phyloP scores from a whole-genome alignment of 1,140 invertebrate genomes.

The Solenopsis invicta region DNA sequence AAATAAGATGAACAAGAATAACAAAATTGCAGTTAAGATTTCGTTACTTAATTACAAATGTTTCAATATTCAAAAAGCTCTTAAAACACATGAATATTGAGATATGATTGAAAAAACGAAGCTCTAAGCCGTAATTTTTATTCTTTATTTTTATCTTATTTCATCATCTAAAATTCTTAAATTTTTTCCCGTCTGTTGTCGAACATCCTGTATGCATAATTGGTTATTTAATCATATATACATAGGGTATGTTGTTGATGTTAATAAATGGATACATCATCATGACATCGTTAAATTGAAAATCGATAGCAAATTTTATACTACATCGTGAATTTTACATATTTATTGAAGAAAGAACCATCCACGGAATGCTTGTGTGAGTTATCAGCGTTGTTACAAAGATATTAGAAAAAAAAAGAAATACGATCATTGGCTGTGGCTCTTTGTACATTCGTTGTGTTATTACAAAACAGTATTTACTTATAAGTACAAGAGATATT shows the following conservation, averaged over 20 bases:
- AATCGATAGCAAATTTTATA: conserved; percentile 46
- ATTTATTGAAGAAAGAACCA: conserved; percentile 8
- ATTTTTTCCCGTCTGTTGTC: too few relatives aligned
- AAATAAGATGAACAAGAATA: too few relatives aligned
- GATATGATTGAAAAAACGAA: too few relatives aligned
- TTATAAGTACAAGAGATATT: conserved; percentile 45
- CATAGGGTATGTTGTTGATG: conserved; percentile 27
- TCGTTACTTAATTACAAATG: too few relatives aligned
- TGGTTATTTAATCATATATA: conserved; percentile 9
- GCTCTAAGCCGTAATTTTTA: too few relatives aligned
- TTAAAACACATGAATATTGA: too few relatives aligned
- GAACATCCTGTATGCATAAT: background rate
- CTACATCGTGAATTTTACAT: conserved; percentile 21
- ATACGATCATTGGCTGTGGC: conserved; percentile 67
- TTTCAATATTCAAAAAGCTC: too few relatives aligned
- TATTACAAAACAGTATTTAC: conserved; percentile 67
- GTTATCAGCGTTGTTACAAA: conserved; percentile 40
- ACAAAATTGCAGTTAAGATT: too few relatives aligned
- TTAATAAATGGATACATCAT: conserved; percentile 13
- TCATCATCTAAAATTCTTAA: too few relatives aligned
- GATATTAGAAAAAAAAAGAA: conserved; percentile 38
- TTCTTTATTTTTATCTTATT: too few relatives aligned
- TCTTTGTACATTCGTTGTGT: conserved; percentile 50
- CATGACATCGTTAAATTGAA: conserved; percentile 15
- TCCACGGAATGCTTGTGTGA: conserved; percentile 11